Percentiles rank a stretch among this genome's conserved stretches.
Evolutionary conservation across 2,888 invertebrate genomes (phyloP).

Genomic region (Griposia aprilina): DNA sequence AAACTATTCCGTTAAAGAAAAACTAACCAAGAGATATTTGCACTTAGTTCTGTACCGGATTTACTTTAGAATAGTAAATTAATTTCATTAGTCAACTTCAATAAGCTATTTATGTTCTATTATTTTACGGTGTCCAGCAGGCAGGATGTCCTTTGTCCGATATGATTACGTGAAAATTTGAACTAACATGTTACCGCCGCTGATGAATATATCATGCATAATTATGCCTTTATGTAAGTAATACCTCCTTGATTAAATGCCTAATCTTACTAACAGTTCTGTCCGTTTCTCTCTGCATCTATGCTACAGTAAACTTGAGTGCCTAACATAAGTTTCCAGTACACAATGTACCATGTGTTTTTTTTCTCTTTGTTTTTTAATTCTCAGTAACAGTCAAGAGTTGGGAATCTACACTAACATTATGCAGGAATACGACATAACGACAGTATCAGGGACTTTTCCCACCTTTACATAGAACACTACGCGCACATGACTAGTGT

Average conservation of each 20-base stretch:
- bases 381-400: background rate
- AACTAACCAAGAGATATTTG: background rate
- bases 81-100: no score
- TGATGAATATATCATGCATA: background rate
- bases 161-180: background rate
- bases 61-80: no score
- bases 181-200: background rate
- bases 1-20: background rate
- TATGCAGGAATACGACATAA: no score
- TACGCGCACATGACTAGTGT: background rate
- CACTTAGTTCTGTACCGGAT: no score
- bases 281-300: background rate
- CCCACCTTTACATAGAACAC: background rate
- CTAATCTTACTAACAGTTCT: background rate
- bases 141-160: background rate
- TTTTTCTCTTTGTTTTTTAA: background rate
- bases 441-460: background rate
- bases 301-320: background rate
- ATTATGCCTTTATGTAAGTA: background rate
- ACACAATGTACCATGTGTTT: no score
- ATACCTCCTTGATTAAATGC: background rate
- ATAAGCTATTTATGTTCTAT: no score
- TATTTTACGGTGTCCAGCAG: background rate
- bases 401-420: background rate
- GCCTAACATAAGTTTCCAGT: background rate